Evolutionary conservation across 2,797 vertebrate species (phyloP), one percentile per base, ranked within the genome.

Genomic region (Alexandromys oeconomus): DNA sequence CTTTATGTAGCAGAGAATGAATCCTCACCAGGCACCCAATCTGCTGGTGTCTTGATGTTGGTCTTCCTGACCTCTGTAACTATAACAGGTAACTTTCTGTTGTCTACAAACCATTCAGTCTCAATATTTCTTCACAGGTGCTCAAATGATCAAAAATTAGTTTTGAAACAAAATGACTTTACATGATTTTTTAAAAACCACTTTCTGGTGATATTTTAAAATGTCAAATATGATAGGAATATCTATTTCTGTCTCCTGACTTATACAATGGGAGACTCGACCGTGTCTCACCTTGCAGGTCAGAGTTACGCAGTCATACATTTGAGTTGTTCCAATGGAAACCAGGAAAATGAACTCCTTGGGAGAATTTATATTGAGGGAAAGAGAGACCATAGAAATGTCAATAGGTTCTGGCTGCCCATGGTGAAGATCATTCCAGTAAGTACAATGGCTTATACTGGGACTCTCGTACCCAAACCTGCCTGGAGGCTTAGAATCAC

Each of bases 141-240:
- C 15, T 34, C 57, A 69, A 79, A 51, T 54, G 12, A 37, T 43
- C 29, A 61, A 57, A 54, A 89, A 15, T 43, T 48, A 51, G 37
- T 54, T 93, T 40, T 73, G 37, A 93, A 94, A 25, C 69, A 96
- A 84, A 93, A 91, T 21, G 61, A 69, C 57, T 27, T 89, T 57
- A 57, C 19, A 57, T 57, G 15, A 57, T 57, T 57, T 54, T 57
- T 17, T 6, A 54, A 57, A 57, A 57, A 57, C 0, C 54, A 71
- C 7, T 87, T 61, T 84, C 65, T 76, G 57, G 12, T 73, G 13
- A 14, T 73, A 40, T 57, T 71, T 76, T n/a, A 54, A 89, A 59
- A 2, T 82, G 93, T 94, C 61, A 15, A 89, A 65, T 95, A 67
- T 10, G 11, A 80, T 31, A 51, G 27, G 37, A 43, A 63, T 37